phyloP scores from a whole-genome alignment of 2,888 invertebrate genomes.

The Drosophila macrospina region DNA sequence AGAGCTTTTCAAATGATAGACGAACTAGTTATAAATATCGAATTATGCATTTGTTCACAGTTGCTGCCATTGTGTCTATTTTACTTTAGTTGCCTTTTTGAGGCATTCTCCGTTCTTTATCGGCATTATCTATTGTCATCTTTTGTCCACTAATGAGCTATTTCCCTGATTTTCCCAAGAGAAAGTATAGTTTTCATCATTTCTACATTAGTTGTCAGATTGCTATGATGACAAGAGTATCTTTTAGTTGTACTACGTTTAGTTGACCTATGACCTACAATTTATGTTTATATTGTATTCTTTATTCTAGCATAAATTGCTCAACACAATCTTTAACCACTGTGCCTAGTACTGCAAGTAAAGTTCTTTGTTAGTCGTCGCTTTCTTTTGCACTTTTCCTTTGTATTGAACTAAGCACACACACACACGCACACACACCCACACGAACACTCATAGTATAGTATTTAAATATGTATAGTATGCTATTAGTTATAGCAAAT shows the following conservation, averaged over 20 bases:
- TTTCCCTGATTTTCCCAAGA: too few relatives aligned
- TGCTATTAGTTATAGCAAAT: conserved; percentile 52
- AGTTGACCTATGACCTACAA: background rate
- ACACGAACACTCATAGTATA: background rate
- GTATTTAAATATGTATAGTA: background rate
- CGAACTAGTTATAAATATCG: conserved; percentile 43
- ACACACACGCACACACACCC: conserved; percentile 11
- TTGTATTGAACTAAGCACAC: conserved; percentile 11
- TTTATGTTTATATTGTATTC: background rate
- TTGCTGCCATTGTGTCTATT: background rate
- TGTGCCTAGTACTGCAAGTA: conserved; percentile 12
- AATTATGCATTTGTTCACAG: conserved; percentile 16
- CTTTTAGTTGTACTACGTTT: too few relatives aligned
- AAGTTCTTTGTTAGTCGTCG: conserved; percentile 6
- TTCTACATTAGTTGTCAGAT: too few relatives aligned
- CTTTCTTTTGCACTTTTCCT: conserved; percentile 22
- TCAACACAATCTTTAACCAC: conserved; percentile 13
- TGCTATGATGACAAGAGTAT: too few relatives aligned
- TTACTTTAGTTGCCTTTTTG: conserved; percentile 7
- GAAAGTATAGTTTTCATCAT: too few relatives aligned
- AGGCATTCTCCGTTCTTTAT: conserved; percentile 2
- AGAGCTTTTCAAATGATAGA: conserved; percentile 49
- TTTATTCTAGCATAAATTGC: background rate
- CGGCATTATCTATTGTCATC: conserved; percentile 8
- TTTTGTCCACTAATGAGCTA: background rate